These are phyloP conservation scores for Pleuronectes platessa DNA, from an alignment of 2,113 vertebrate genomes.

Conservation along the genomic window DNA sequence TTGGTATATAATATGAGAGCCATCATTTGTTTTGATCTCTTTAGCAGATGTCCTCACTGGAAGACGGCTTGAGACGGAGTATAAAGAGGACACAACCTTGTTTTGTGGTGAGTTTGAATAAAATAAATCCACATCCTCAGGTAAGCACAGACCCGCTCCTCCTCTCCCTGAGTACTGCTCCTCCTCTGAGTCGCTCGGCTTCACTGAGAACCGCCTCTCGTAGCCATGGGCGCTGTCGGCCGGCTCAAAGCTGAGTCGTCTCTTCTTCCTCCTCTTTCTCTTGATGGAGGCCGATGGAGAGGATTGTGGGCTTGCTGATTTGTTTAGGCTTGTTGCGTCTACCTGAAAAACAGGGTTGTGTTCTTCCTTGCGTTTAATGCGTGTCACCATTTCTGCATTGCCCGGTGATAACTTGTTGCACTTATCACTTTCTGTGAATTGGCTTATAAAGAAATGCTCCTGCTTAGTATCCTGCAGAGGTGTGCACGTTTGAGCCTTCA, in stretches of 20 bases:
- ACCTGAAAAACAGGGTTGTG: neutral
- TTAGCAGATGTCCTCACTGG: conserved; percentile 10
- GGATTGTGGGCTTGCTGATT: conserved; percentile 32
- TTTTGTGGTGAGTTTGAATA: conserved; percentile 36
- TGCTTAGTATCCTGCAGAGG: conserved; percentile 11
- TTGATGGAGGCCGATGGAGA: conserved; percentile 60
- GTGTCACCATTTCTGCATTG: conserved; percentile 7
- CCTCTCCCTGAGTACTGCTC: conserved; percentile 40
- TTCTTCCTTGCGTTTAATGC: conserved; percentile 23
- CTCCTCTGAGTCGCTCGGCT: conserved; percentile 69
- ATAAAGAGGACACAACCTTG: neutral
- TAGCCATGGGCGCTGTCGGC: conserved; percentile 38
- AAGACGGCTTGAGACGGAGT: conserved; percentile 20
- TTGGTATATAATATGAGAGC: neutral
- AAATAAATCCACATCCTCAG: conserved; percentile 14
- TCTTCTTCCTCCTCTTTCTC: conserved; percentile 79
- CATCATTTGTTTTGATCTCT: conserved; percentile 17
- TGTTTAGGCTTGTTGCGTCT: conserved; percentile 23
- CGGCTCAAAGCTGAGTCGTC: conserved; percentile 58
- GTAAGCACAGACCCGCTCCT: conserved; percentile 12
- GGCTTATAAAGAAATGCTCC: conserved; percentile 17
- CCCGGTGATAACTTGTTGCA: conserved; percentile 3
- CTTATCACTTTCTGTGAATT: conserved; percentile 8
- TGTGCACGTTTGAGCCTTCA: neutral
- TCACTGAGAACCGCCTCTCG: conserved; percentile 45